Evolutionary conservation across 2,113 vertebrate species (phyloP).

Genomic region (Merops nubicus): DNA sequence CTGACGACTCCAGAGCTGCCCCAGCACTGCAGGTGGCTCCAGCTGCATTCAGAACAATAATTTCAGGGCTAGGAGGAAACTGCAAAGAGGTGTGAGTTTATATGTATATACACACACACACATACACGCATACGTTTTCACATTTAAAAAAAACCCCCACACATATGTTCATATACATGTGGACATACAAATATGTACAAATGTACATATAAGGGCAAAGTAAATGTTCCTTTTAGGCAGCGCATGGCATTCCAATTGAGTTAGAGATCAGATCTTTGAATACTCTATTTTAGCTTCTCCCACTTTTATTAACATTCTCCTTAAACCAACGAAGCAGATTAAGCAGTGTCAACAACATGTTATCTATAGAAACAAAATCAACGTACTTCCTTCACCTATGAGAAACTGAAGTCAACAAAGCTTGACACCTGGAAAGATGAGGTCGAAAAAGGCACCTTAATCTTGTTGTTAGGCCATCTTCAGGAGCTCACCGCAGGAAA

Average conservation of each 20-base stretch:
- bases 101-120: fast-evolving
- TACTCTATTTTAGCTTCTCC: neutral
- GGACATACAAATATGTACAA: neutral
- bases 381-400: fast-evolving
- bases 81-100: fast-evolving
- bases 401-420: neutral
- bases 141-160: too few species aligned
- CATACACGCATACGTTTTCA: neutral
- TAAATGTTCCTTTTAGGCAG: neutral
- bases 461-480: too few species aligned
- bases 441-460: neutral
- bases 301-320: neutral
- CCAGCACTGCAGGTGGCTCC: neutral
- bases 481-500: neutral
- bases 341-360: neutral
- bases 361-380: neutral
- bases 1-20: neutral
- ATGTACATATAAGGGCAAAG: neutral
- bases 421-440: neutral
- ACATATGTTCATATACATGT: too few species aligned
- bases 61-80: neutral
- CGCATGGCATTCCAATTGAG: fast-evolving
- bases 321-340: neutral
- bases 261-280: neutral
- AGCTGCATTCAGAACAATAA: neutral